Conservation (phyloP, 2,113 vertebrate genomes). For the Gorsachius goisagi region DNA sequence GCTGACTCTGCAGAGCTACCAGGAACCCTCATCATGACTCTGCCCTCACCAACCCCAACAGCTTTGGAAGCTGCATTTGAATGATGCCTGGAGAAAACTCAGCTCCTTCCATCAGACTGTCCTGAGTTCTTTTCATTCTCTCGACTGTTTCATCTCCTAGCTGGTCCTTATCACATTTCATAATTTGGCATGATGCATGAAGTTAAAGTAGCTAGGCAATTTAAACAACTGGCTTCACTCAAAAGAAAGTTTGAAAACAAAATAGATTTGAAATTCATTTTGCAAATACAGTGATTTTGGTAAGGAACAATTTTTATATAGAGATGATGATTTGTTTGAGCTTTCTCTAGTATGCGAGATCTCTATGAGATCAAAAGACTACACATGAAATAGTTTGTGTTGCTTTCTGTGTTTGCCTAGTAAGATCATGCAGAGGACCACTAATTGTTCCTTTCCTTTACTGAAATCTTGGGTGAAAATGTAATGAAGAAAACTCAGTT, state of each 20-base stretch:
- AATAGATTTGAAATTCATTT: background rate
- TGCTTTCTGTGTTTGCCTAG: background rate
- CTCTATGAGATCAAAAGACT: background rate
- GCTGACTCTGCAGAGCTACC: background rate
- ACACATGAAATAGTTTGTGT: background rate
- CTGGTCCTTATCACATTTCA: background rate
- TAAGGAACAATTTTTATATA: background rate
- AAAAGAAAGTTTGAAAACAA: background rate
- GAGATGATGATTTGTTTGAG: background rate
- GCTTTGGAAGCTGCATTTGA: background rate
- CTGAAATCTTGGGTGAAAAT: background rate
- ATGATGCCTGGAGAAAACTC: background rate
- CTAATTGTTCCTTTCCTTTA: background rate
- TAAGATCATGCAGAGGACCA: background rate
- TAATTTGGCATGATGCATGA: background rate
- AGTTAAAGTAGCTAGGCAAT: background rate
- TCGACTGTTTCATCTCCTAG: background rate
- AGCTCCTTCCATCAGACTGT: background rate
- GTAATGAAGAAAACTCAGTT: background rate
- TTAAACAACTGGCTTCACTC: background rate
- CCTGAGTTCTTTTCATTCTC: background rate
- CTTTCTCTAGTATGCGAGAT: background rate
- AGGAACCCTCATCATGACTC: background rate
- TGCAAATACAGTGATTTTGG: background rate
- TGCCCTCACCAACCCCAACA: background rate